phyloP scores from a whole-genome alignment of 2,888 invertebrate genomes.

The Ormyrus rosae region DNA sequence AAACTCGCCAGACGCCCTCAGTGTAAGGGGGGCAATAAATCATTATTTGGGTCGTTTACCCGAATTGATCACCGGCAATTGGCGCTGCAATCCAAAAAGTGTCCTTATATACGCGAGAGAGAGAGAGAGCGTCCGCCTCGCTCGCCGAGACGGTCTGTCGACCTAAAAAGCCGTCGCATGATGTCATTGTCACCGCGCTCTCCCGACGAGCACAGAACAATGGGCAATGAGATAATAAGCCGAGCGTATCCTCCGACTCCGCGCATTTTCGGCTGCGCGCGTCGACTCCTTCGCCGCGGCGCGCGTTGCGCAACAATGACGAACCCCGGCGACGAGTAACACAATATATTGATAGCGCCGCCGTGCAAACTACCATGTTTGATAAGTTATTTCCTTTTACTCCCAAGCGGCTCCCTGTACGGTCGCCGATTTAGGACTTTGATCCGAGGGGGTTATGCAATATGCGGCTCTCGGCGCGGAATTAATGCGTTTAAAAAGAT shows the following conservation, averaged over 20 bases:
- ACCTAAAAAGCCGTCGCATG: constrained; percentile 35
- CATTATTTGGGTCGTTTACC: constrained; percentile 17
- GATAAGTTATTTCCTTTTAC: constrained; percentile 44
- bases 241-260: constrained; percentile 60
- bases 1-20: background rate
- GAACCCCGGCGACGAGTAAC: constrained; percentile 1
- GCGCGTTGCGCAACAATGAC: constrained; percentile 29
- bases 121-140: background rate
- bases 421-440: background rate
- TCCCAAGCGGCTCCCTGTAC: background rate
- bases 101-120: too few relatives aligned
- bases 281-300: background rate
- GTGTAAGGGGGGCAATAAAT: background rate
- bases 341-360: constrained; percentile 32
- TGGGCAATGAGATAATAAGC: constrained; percentile 63
- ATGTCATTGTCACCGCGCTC: constrained; percentile 35
- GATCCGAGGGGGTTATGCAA: background rate
- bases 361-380: constrained; percentile 10
- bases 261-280: constrained; percentile 13
- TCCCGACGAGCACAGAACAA: constrained; percentile 61
- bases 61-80: background rate
- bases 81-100: too few relatives aligned
- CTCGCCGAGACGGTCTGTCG: constrained; percentile 25
- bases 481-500: too few relatives aligned
- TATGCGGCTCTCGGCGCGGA: background rate